A percentile compares a stretch with the other conserved stretches of the same genome.
phyloP scores from a whole-genome alignment of 2,113 vertebrate genomes.

The Paraplagusia blochii region DNA sequence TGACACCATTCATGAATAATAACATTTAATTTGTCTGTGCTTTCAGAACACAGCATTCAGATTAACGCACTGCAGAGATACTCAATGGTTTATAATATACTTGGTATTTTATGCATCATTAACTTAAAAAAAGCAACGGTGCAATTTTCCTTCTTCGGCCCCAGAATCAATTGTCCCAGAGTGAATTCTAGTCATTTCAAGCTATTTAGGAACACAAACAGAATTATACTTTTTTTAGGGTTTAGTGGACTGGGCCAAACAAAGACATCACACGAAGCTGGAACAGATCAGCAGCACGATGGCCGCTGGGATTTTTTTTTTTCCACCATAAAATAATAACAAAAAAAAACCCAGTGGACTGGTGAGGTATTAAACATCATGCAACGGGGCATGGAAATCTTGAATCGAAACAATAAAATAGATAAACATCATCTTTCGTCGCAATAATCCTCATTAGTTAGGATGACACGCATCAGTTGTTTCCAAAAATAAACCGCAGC shows the following conservation, averaged over 20 bases:
- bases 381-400: neutral
- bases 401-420: conserved; percentile 19
- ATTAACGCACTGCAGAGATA: neutral
- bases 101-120: conserved; percentile 3
- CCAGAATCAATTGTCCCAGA: neutral
- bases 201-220: too few species aligned
- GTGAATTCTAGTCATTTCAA: neutral
- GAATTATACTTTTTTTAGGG: too few species aligned
- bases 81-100: neutral
- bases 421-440: conserved; percentile 9
- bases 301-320: too few species aligned
- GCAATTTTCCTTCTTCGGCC: neutral
- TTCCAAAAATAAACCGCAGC: neutral
- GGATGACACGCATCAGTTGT: conserved; percentile 11
- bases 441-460: conserved; percentile 21
- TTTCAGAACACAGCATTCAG: neutral
- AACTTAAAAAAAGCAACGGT: conserved; percentile 12
- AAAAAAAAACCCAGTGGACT: too few species aligned
- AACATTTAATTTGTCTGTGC: neutral
- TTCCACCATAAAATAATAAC: too few species aligned
- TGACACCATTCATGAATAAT: neutral
- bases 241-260: neutral
- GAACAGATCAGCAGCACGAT: neutral
- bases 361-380: neutral
- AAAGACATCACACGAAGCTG: neutral